A percentile compares a stretch with the other conserved stretches of the same genome.
Conservation (phyloP, 2,113 vertebrate species). For the Myiozetetes cayanensis region DNA sequence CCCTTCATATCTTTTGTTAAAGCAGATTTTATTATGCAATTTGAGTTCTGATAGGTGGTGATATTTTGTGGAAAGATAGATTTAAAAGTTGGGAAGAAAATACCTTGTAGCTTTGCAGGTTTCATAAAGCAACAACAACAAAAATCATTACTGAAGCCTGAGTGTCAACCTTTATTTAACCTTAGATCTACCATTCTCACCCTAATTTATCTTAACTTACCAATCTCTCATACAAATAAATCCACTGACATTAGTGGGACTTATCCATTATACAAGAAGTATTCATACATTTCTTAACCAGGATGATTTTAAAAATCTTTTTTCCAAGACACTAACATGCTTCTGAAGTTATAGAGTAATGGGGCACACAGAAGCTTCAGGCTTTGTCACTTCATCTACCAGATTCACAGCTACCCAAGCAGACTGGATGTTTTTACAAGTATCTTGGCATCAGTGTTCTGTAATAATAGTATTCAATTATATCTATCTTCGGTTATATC, state of each 20-base stretch:
- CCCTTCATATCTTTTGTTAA: slow-evolving; percentile 4
- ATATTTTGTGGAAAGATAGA: neutral
- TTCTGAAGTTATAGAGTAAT: neutral
- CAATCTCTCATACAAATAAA: neutral
- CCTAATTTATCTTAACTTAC: neutral
- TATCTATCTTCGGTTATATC: neutral
- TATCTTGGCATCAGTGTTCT: neutral
- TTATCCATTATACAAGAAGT: neutral
- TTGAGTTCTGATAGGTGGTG: slow-evolving; percentile 8
- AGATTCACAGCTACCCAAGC: neutral
- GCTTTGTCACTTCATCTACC: neutral
- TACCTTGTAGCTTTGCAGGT: neutral
- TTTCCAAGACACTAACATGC: neutral
- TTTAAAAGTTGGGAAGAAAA: neutral
- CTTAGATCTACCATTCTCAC: neutral
- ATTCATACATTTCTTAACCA: neutral
- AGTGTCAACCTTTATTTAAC: neutral
- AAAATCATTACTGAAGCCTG: slow-evolving; percentile 15
- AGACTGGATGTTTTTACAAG: neutral
- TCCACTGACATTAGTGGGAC: neutral
- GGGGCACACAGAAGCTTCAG: neutral
- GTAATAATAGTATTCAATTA: neutral
- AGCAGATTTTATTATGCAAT: slow-evolving; percentile 4
- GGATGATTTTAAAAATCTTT: neutral
- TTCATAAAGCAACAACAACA: neutral